Evolutionary conservation across 2,888 invertebrate species (phyloP), one percentile per base, ranked within the genome.

Genomic region (Patella ulyssiponensis): DNA sequence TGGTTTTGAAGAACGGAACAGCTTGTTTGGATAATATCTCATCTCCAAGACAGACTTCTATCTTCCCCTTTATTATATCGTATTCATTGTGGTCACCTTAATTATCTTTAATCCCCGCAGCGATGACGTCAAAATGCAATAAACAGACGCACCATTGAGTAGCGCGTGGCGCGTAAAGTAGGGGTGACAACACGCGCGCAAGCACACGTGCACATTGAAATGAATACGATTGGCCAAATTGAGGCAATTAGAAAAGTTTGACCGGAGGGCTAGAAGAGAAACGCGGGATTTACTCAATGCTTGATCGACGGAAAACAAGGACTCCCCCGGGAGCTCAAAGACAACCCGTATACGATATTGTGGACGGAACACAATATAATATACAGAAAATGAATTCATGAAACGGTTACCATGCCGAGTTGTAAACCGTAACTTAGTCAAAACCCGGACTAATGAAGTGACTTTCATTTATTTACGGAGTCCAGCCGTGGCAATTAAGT

Each of bases 151-250:
- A 74, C 44, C 54, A 33, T 72, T 72, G 77, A 77, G 51, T 72
- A 71, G 51, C 77, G 73, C 77, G 77, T 77, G 77, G 69, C 77
- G 53, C 14, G 33, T 77, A 53, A 58, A 77, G 77, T 69, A 70
- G 74, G 52, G 73, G 73, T 70, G 77, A 77, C 73, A 77, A 73
- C 74, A 73, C 77, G 77, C 73, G 77, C 77, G 52, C 64, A 73
- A 73, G 77, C 56, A 73, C 77, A 77, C 77, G 77, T 77, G 77
- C 77, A 74, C 53, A 44, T 53, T 77, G 77, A 73, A 77, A 77
- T 77, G 77, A 77, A 77, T 77, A 77, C 73, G 77, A 77, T 77
- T 77, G 77, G 77, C 73, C 56, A 77, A 77, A 77, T 77, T 77
- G 77, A 73, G 77, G 77, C 73, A 77, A 77, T 77, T 77, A 73